Percentiles rank a stretch among this genome's conserved stretches.
phyloP scores from a whole-genome alignment of 2,888 invertebrate species.

The Rhimphoctona megacephalus region DNA sequence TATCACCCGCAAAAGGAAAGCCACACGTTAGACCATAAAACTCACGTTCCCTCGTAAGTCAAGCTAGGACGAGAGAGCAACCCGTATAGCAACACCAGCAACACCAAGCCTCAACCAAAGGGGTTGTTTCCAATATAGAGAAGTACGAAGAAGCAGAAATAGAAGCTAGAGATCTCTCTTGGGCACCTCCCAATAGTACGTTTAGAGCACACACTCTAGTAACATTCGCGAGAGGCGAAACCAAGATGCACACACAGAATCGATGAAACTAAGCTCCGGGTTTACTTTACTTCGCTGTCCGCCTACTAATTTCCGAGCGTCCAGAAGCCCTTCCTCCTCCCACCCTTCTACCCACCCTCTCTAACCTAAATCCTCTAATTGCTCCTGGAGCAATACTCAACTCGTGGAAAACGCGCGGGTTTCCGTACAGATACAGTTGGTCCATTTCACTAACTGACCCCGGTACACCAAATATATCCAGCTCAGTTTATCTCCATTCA shows the following conservation, averaged over 20 bases:
- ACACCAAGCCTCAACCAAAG: neutral
- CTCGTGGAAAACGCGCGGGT: constrained; percentile 43
- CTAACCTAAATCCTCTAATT: constrained; percentile 71
- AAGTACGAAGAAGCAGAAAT: constrained; percentile 53
- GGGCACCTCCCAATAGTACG: neutral
- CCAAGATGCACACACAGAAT: constrained; percentile 15
- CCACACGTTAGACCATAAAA: constrained; percentile 66
- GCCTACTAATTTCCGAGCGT: constrained; percentile 71
- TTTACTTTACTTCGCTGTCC: constrained; percentile 69
- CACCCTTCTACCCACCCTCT: neutral
- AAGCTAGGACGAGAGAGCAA: constrained; percentile 51
- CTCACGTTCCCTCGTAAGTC: constrained; percentile 69
- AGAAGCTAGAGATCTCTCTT: constrained; percentile 44
- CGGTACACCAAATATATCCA: constrained; percentile 11
- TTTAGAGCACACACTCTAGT: constrained; percentile 18
- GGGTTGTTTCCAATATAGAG: neutral
- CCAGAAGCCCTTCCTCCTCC: constrained; percentile 44
- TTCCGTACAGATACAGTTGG: constrained; percentile 35
- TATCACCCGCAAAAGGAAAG: constrained; percentile 49
- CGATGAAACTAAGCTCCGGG: constrained; percentile 51
- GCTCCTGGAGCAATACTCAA: constrained; percentile 68
- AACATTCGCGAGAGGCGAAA: neutral
- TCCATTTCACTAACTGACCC: constrained; percentile 52
- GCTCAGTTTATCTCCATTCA: constrained; percentile 36
- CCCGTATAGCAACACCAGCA: constrained; percentile 11